phyloP scores from a whole-genome alignment of 2,888 invertebrate species.

The Acanthoscelides obtectus region DNA sequence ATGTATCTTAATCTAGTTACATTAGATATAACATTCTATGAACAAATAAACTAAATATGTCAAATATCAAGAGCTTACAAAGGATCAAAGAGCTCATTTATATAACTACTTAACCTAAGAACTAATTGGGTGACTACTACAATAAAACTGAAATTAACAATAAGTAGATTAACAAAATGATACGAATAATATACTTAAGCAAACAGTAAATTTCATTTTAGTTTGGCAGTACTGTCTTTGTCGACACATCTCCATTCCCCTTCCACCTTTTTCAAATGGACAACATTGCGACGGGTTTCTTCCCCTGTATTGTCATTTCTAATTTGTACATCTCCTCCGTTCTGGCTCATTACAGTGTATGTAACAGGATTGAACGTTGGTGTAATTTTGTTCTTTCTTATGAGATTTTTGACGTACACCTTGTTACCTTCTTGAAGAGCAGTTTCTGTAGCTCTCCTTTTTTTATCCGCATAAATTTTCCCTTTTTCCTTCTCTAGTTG shows the following conservation, averaged over 20 bases:
- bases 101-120: no score
- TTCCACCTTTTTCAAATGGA: constrained; percentile 16
- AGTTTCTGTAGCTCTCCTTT: constrained; percentile 1
- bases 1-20: no score
- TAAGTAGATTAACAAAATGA: no score
- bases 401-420: constrained; percentile 14
- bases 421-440: constrained; percentile 5
- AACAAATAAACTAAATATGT: no score
- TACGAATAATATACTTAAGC: no score
- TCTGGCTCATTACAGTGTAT: constrained; percentile 11
- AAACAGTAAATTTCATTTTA: no score
- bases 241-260: constrained; percentile 16
- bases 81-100: no score
- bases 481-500: constrained; percentile 3
- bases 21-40: no score
- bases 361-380: constrained; percentile 10
- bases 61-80: no score
- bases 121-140: no score
- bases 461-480: constrained; percentile 8
- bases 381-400: constrained; percentile 11
- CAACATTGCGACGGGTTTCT: constrained; percentile 11
- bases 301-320: constrained; percentile 13
- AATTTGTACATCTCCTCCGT: constrained; percentile 11
- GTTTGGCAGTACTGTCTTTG: no score
- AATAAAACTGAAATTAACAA: no score